These are phyloP conservation scores for Bradynema listronoti DNA, from an alignment of 1,140 invertebrate genomes.

Conservation along the genomic window DNA sequence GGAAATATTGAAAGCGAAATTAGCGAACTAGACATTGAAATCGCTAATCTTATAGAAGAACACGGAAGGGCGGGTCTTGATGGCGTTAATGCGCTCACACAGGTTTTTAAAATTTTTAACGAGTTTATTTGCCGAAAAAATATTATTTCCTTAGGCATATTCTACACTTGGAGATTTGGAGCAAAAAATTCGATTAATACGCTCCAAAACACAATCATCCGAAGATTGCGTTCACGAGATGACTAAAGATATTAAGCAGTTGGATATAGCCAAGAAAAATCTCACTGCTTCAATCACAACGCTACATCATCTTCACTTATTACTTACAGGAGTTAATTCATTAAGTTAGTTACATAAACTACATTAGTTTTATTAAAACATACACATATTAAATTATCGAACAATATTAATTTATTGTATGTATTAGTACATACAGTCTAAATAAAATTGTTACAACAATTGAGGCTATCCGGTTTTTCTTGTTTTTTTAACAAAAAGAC, in stretches of 20 bases:
- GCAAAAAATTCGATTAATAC: slow-evolving; percentile 82
- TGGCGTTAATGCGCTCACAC: slow-evolving; percentile 39
- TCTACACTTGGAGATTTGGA: slow-evolving; percentile 82
- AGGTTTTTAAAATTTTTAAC: no score
- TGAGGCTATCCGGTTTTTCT: no score
- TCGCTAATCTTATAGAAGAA: slow-evolving; percentile 48
- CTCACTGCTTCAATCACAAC: slow-evolving; percentile 92
- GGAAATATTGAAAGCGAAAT: slow-evolving; percentile 47
- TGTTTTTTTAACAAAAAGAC: no score
- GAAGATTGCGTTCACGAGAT: slow-evolving; percentile 96
- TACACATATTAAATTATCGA: no score
- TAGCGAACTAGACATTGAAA: slow-evolving; percentile 45
- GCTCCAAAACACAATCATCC: slow-evolving; percentile 83
- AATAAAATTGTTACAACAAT: no score
- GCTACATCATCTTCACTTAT: slow-evolving; percentile 91
- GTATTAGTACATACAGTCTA: no score
- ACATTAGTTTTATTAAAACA: no score
- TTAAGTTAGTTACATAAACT: slow-evolving; percentile 70
- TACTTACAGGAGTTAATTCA: slow-evolving; percentile 86
- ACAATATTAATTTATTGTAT: no score
- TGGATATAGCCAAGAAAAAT: slow-evolving; percentile 96
- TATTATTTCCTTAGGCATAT: no score
- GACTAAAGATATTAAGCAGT: slow-evolving; percentile 92
- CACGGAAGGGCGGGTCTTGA: slow-evolving; percentile 41
- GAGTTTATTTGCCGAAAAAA: no score